A percentile compares a stretch with the other conserved stretches of the same genome.
phyloP scores from a whole-genome alignment of 2,113 vertebrate species.

The Bubalus kerabau region DNA sequence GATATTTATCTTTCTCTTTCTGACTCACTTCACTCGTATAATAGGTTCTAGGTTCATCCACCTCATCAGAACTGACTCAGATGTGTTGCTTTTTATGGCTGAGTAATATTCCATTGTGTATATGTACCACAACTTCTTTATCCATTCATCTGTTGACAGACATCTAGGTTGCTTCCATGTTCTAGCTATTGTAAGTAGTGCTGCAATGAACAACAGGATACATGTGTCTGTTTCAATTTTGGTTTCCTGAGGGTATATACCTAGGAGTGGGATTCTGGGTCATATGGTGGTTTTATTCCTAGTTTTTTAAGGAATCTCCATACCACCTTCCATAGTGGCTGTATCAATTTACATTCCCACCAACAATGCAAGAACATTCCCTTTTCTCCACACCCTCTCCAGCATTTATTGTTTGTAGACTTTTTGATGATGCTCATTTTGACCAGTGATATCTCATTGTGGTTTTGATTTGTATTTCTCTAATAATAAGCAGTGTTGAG shows the following conservation, averaged over 20 bases:
- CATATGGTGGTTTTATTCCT: neutral
- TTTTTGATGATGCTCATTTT: neutral
- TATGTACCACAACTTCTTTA: neutral
- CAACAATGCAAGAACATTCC: neutral
- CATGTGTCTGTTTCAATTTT: neutral
- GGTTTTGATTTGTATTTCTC: neutral
- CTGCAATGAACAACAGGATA: neutral
- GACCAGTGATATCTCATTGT: neutral
- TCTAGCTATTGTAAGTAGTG: neutral
- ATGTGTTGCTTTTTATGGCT: neutral
- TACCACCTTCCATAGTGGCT: neutral
- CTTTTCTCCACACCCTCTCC: neutral
- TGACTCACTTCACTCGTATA: neutral
- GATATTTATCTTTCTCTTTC: neutral
- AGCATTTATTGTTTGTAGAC: neutral
- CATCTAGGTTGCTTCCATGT: neutral
- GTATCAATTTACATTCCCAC: neutral
- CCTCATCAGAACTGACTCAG: neutral
- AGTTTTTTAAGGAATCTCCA: neutral
- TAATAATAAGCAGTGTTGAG: neutral
- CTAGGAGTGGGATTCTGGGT: neutral
- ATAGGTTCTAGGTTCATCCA: neutral
- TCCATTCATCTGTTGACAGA: neutral
- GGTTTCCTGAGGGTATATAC: neutral
- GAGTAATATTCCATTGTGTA: neutral